Evolutionary conservation across 2,797 vertebrate species (phyloP), one percentile per base, ranked within the genome.

Genomic region (Novumbra hubbsi): DNA sequence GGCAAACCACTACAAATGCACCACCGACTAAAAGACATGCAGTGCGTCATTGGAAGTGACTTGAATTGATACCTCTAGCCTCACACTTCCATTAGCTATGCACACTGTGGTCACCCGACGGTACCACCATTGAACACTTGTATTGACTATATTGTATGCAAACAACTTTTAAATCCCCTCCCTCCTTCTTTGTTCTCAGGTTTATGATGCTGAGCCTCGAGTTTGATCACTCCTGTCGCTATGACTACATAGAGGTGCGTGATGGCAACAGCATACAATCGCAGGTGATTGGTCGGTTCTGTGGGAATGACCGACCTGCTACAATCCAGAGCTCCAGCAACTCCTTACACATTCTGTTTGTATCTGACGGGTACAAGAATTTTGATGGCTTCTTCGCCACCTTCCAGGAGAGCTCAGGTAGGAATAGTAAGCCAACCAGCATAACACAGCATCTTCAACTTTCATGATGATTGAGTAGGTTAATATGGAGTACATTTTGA

Each of bases 191-290:
- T 57, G 6, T 19, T 32, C 1, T 55, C 80, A 99, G 98, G 87
- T 96, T 99, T 83, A 93, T 96, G 87, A 99, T 99, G 98, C 70
- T 99, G 80, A 99, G 98, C 74, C 82, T 99, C 91, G 97, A 95
- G 83, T 91, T 85, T 70, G 92, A 95, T 48, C 89, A 89, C 16
- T 95, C 93, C 88, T 99, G 97, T 86, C 96, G 94, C n/a, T 98
- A 98, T 45, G 98, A 99, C 89, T 99, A 94, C 0, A 90, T 99
- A 65, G 97, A 99, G 84, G 88, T 99, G 70, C 94, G 97, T 11
- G 96, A 99, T 1, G 97, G 98, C 2, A 95, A 98, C 85, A 95
- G 90, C 78, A 89, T 96, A 41, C 92, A 92, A 70, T 92, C 96
- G 7, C 93, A 52, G 62, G 92, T 99, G 68, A 96, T 99, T 72